Conservation (phyloP, 2,797 vertebrate species). For the Erethizon dorsatum region DNA sequence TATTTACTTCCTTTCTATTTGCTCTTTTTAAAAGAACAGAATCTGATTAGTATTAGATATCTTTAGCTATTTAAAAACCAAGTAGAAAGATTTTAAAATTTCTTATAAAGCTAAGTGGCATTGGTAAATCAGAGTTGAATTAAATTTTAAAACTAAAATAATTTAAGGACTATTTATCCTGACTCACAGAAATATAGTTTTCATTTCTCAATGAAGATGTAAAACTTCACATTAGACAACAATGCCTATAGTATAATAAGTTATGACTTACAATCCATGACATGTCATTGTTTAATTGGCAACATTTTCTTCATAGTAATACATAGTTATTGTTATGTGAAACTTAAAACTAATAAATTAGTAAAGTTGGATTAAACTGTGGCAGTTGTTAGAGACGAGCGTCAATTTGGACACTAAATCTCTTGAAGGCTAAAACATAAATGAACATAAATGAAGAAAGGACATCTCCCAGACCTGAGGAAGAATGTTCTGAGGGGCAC, state of each 20-base stretch:
- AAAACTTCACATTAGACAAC: neutral
- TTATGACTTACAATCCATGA: neutral
- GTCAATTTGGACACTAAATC: neutral
- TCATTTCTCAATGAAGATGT: neutral
- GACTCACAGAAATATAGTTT: neutral
- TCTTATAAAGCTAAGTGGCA: neutral
- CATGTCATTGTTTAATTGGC: neutral
- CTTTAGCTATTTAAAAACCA: slow-evolving; percentile 24
- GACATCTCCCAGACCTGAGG: neutral
- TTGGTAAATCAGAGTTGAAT: neutral
- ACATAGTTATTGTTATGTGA: neutral
- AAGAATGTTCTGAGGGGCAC: neutral
- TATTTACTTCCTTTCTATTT: neutral
- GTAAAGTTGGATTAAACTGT: neutral
- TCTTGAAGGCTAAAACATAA: neutral
- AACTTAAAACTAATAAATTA: neutral
- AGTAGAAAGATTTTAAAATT: neutral
- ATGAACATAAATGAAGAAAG: neutral
- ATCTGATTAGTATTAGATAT: neutral
- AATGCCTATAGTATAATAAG: neutral
- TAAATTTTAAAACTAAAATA: slow-evolving; percentile 7
- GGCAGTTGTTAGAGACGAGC: neutral
- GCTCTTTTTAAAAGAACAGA: neutral
- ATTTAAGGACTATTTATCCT: neutral
- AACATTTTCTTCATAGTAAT: neutral